Conservation (phyloP, 2,113 vertebrate genomes). For the Agelaius tricolor region DNA sequence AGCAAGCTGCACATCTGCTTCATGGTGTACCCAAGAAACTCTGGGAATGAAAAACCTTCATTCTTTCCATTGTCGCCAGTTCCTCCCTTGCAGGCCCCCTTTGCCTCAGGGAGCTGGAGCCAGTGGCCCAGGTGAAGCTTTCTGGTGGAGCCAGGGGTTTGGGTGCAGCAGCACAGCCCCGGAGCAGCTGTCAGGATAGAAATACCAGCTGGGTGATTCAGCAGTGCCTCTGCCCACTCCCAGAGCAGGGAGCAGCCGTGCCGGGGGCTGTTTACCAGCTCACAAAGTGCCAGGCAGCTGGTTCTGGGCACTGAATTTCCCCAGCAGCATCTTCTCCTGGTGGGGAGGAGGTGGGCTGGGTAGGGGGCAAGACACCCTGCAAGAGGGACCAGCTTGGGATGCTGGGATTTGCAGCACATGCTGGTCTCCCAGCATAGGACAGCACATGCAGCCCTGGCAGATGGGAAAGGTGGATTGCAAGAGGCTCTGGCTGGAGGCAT, state of each 20-base stretch:
- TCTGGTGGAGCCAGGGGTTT: neutral
- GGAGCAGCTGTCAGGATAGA: neutral
- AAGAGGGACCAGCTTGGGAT: rapidly evolving
- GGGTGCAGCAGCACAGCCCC: neutral
- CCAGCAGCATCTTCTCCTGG: rapidly evolving
- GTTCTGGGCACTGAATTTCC: neutral
- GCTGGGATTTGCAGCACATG: rapidly evolving
- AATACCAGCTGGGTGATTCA: constrained; percentile 17
- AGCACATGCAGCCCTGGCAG: neutral
- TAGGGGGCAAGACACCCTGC: rapidly evolving
- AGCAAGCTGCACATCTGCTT: neutral
- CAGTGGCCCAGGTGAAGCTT: neutral
- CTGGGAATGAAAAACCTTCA: neutral
- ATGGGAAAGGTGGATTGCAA: neutral
- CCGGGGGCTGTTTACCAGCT: neutral
- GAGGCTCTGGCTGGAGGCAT: neutral
- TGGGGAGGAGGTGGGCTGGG: neutral
- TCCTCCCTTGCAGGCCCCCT: neutral
- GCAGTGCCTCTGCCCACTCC: neutral
- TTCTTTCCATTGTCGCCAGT: rapidly evolving
- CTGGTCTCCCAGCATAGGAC: neutral
- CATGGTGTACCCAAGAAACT: neutral
- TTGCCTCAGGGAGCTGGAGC: neutral
- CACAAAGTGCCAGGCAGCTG: neutral
- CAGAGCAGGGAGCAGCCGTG: neutral